Evolutionary conservation across 2,888 invertebrate genomes (phyloP).

Genomic region (Orthosia gracilis): DNA sequence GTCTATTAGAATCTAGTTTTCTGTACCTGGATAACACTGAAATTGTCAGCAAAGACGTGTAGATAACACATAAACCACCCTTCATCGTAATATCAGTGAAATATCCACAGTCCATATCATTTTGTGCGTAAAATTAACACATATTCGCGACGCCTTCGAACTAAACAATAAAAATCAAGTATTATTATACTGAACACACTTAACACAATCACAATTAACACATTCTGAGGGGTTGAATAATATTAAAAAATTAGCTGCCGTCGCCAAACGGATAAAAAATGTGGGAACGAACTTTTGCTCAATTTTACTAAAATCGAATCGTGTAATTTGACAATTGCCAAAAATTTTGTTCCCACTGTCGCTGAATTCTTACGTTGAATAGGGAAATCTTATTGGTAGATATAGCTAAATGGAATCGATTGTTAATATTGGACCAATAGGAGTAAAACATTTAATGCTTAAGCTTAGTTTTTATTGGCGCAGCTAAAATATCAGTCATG

Average conservation of each 20-base stretch:
- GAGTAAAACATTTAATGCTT: constrained; percentile 81
- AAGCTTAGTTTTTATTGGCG: constrained; percentile 73
- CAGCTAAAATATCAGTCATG: not conserved
- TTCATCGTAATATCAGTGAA: constrained; percentile 91
- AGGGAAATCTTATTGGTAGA: constrained; percentile 72
- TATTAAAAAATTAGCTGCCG: constrained; percentile 68
- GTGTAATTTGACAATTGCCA: constrained; percentile 74
- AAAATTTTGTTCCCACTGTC: constrained; percentile 67
- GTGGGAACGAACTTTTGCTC: constrained; percentile 71
- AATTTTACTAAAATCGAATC: constrained; percentile 77
- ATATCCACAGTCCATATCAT: constrained; percentile 89
- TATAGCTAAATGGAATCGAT: constrained; percentile 62
- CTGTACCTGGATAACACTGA: constrained; percentile 91
- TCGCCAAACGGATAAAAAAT: constrained; percentile 71
- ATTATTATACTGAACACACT: constrained; percentile 68
- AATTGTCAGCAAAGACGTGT: constrained; percentile 92
- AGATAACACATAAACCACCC: constrained; percentile 91
- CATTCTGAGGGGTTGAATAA: constrained; percentile 71
- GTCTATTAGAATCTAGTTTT: constrained; percentile 18
- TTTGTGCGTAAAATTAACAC: constrained; percentile 87
- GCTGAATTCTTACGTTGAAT: not conserved
- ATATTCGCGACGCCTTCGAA: constrained; percentile 79
- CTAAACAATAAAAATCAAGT: constrained; percentile 65
- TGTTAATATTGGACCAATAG: constrained; percentile 75
- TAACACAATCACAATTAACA: constrained; percentile 72